Percentiles rank a stretch among this genome's conserved stretches.
These are phyloP conservation scores for Sminthurides aquaticus DNA, from an alignment of 2,888 invertebrate species.

Conservation along the genomic window DNA sequence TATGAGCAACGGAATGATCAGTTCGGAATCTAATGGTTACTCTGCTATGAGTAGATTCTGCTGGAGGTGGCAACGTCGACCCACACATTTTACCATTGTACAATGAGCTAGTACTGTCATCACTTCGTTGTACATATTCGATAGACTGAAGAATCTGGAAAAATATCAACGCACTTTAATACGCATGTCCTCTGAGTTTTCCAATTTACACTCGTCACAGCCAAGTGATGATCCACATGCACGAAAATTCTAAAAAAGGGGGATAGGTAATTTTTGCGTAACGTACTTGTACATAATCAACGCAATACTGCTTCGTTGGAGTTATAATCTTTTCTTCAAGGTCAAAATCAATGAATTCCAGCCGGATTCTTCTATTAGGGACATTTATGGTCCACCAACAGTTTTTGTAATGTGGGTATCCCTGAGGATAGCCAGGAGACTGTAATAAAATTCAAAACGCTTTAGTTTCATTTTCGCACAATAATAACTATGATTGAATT, in stretches of 20 bases:
- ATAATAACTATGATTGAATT: too few species aligned
- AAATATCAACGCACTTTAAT: not conserved
- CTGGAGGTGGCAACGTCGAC: constrained; percentile 46
- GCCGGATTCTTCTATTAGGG: constrained; percentile 58
- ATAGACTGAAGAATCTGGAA: not conserved
- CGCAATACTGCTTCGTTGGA: constrained; percentile 18
- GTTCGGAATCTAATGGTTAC: constrained; percentile 59
- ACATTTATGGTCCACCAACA: constrained; percentile 67
- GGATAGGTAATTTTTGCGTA: not conserved
- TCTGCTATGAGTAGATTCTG: constrained; percentile 59
- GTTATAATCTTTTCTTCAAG: constrained; percentile 46
- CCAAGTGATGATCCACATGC: too few species aligned
- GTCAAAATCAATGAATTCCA: constrained; percentile 59
- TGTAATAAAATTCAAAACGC: constrained; percentile 48
- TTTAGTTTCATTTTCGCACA: not conserved
- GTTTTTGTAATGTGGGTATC: constrained; percentile 48
- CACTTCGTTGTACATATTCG: not conserved
- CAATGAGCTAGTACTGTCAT: constrained; percentile 9
- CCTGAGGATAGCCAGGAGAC: constrained; percentile 64
- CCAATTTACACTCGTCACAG: too few species aligned
- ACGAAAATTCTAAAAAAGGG: too few species aligned
- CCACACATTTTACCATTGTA: constrained; percentile 43
- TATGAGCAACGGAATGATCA: constrained; percentile 54
- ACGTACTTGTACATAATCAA: constrained; percentile 29
- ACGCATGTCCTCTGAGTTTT: too few species aligned